Evolutionary conservation across 2,888 invertebrate genomes (phyloP), one percentile per base, ranked within the genome.

Genomic region (Odontocolon sp.): DNA sequence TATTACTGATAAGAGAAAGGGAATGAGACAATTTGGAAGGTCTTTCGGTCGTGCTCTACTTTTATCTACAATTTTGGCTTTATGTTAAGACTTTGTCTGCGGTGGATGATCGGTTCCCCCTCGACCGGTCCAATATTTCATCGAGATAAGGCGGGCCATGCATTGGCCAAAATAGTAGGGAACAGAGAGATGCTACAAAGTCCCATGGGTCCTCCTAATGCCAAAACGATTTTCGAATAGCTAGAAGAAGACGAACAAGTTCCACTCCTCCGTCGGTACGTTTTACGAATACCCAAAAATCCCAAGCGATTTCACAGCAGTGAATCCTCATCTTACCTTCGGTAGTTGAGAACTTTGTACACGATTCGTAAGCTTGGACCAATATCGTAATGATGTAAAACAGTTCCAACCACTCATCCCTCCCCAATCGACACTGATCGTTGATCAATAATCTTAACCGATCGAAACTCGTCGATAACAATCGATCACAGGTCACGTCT

Each of bases 191-290:
- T 18, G 33, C 38, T 56, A 36, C 33, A 36, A 69, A 50, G 45
- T 45, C 54, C 70, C 64, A 42, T 59, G 75, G 66, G 70, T 52
- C 38, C 26, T 52, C 28, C 23, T 66, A 64, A 66, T 70, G 66
- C 66, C 54, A 36, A 70, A 70, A 59, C 52, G 70, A 70, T 59
- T 66, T 36, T 42, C 14, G 52, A 66, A 50, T 59, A 45, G 33
- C 70, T 54, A 28, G 28, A 11, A 18, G 11, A 33, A 26, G 11
- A 36, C 50, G 11, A 11, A 64, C 14, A 31, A 40, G 45, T 36
- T n/a, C 18, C 31, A 28, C 16, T 45, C 9, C 8, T 40, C 9
- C 26, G 23, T 26, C 23, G 31, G 21, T 52, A 61, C 66, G 64
- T 64, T 64, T 31, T 5, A 50, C 50, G 74, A 69, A 69, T 59